Evolutionary conservation across 2,797 vertebrate species (phyloP).

Genomic region (Glyptemys insculpta): DNA sequence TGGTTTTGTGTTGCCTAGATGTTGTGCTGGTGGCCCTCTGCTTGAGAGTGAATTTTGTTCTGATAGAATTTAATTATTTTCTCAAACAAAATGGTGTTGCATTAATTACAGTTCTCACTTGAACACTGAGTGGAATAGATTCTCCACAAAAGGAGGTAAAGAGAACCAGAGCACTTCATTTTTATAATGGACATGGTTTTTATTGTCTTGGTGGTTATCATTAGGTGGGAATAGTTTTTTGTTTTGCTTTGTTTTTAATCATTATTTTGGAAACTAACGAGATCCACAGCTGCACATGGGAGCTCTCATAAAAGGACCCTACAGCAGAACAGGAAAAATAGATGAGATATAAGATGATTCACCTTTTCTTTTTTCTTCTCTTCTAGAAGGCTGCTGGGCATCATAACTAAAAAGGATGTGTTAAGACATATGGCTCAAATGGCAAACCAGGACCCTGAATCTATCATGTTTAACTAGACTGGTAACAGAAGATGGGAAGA

Average conservation of each 20-base stretch:
- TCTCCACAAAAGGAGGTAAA: background rate
- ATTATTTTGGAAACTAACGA: background rate
- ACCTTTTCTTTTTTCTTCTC: slow-evolving; percentile 70
- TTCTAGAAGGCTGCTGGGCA: slow-evolving; percentile 94
- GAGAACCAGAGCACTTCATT: background rate
- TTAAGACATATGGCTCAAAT: slow-evolving; percentile 98
- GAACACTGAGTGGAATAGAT: background rate
- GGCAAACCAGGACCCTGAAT: slow-evolving; percentile 99
- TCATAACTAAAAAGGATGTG: slow-evolving; percentile 99
- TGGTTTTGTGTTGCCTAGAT: background rate
- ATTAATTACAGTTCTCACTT: background rate
- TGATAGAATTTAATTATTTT: background rate
- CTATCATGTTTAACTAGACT: slow-evolving; percentile 95
- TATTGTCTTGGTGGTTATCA: accelerated
- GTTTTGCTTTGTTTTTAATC: background rate
- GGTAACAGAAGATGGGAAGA: slow-evolving; percentile 55
- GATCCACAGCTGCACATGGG: background rate
- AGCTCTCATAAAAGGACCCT: slow-evolving; percentile 14
- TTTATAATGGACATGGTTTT: background rate
- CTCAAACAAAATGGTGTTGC: background rate
- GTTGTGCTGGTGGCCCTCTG: background rate
- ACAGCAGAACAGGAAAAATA: background rate
- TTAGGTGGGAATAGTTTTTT: background rate
- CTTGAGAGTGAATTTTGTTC: background rate
- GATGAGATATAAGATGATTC: slow-evolving; percentile 24